A percentile compares a stretch with the other conserved stretches of the same genome.
These are phyloP conservation scores for Pocillopora verrucosa DNA, from an alignment of 64 coral and sea anemone species.

Conservation along the genomic window DNA sequence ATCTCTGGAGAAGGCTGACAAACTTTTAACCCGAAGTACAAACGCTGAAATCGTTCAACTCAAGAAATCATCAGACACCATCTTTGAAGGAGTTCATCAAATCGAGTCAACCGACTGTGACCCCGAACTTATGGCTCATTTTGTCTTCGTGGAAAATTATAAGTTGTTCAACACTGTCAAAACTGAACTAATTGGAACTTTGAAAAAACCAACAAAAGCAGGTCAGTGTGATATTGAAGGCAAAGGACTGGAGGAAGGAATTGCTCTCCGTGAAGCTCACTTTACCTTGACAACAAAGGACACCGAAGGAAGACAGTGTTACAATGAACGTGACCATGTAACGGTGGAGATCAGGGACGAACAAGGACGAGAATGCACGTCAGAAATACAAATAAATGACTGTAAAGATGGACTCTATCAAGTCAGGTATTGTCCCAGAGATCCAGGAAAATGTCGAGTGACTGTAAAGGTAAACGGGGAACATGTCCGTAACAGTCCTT, in stretches of 20 bases:
- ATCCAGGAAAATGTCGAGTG: slow-evolving; percentile 10
- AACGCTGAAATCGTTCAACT: not conserved
- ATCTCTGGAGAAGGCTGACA: not conserved
- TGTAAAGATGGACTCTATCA: slow-evolving; percentile 17
- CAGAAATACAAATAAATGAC: not conserved
- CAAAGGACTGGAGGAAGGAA: slow-evolving; percentile 34
- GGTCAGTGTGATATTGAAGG: slow-evolving; percentile 43
- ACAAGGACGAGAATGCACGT: not conserved
- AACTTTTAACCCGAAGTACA: not conserved
- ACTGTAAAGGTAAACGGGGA: slow-evolving; percentile 26
- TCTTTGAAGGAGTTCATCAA: not conserved
- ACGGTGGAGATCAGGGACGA: slow-evolving; percentile 5
- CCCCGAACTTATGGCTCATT: not conserved
- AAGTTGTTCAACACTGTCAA: not conserved
- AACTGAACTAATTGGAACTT: not conserved
- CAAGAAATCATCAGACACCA: not conserved
- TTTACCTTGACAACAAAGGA: slow-evolving; percentile 39
- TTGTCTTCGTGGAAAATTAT: not conserved
- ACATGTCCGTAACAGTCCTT: slow-evolving; percentile 37
- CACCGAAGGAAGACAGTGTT: slow-evolving; percentile 21
- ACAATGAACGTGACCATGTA: slow-evolving; percentile 10
- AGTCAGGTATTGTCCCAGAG: slow-evolving; percentile 6
- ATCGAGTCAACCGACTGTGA: not conserved
- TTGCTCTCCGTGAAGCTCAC: slow-evolving; percentile 15
- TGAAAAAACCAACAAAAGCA: not conserved